phyloP scores from a whole-genome alignment of 2,888 invertebrate genomes.

The Phragmatobia fuliginosa region DNA sequence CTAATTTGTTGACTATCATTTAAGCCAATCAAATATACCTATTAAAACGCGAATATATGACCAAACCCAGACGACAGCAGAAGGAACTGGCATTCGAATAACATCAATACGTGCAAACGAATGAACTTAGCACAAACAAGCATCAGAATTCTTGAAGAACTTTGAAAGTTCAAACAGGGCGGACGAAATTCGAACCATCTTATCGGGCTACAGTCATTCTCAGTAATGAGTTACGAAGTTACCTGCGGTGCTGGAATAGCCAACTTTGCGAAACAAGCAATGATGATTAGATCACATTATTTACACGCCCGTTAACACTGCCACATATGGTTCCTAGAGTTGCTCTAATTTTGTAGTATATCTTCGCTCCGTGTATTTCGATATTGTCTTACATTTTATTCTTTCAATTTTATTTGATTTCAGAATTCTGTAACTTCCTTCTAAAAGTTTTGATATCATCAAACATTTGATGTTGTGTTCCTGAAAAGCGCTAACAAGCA shows the following conservation, averaged over 20 bases:
- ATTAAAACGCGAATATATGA: slow-evolving; percentile 29
- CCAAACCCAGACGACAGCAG: slow-evolving; percentile 23
- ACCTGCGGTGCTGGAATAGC: slow-evolving; percentile 37
- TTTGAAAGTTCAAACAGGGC: slow-evolving; percentile 36
- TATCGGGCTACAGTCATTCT: slow-evolving; percentile 53
- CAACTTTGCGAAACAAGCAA: slow-evolving; percentile 32
- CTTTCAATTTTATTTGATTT: slow-evolving; percentile 10
- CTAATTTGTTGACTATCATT: slow-evolving; percentile 20
- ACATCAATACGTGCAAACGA: slow-evolving; percentile 53
- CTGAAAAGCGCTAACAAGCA: slow-evolving; percentile 16
- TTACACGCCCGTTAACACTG: slow-evolving; percentile 30
- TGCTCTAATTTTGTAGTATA: slow-evolving; percentile 6
- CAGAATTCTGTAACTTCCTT: slow-evolving; percentile 1
- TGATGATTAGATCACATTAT: slow-evolving; percentile 37
- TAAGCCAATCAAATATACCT: slow-evolving; percentile 18
- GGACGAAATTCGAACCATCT: slow-evolving; percentile 52
- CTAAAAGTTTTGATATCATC: slow-evolving; percentile 12
- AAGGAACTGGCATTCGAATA: slow-evolving; percentile 36
- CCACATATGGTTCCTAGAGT: slow-evolving; percentile 18
- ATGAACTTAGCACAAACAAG: slow-evolving; percentile 55
- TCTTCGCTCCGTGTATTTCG: background rate
- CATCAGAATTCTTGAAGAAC: slow-evolving; percentile 48
- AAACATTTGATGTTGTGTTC: slow-evolving; percentile 9
- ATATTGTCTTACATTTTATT: slow-evolving; percentile 3
- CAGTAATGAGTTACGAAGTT: slow-evolving; percentile 57